Evolutionary conservation across 2,797 vertebrate genomes (phyloP).

Genomic region (Sebastes elongatus): DNA sequence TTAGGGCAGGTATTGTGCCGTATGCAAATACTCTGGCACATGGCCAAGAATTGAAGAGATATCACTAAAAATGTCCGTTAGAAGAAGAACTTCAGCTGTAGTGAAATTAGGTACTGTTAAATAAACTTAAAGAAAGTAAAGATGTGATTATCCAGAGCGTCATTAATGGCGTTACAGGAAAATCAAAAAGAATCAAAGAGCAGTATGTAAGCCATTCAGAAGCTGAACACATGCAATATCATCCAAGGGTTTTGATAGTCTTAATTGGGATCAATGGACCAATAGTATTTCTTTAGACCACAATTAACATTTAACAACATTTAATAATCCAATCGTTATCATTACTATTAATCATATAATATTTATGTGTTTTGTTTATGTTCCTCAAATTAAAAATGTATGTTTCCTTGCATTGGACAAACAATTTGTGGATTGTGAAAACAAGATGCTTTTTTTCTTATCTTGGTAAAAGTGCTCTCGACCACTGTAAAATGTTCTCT

Average conservation of each 20-base stretch:
- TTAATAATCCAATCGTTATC: background rate
- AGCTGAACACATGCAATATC: no score
- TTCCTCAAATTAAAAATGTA: background rate
- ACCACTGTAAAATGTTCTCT: background rate
- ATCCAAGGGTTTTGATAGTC: no score
- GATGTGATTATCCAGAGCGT: no score
- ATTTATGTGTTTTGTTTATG: background rate
- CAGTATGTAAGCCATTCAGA: no score
- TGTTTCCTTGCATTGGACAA: background rate
- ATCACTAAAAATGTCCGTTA: background rate
- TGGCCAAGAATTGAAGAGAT: background rate
- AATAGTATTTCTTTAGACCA: no score
- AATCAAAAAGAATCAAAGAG: no score
- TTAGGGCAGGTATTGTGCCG: background rate
- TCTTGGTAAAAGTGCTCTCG: background rate
- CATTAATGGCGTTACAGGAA: no score
- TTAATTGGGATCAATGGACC: no score
- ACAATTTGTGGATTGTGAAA: background rate
- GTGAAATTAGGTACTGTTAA: background rate
- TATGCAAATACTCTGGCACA: background rate
- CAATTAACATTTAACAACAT: no score
- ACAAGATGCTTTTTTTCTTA: background rate
- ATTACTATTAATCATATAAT: background rate
- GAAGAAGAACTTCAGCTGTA: background rate
- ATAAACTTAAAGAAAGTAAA: background rate